phyloP scores from a whole-genome alignment of 2,113 vertebrate genomes.

The Phyllostomus hastatus region DNA sequence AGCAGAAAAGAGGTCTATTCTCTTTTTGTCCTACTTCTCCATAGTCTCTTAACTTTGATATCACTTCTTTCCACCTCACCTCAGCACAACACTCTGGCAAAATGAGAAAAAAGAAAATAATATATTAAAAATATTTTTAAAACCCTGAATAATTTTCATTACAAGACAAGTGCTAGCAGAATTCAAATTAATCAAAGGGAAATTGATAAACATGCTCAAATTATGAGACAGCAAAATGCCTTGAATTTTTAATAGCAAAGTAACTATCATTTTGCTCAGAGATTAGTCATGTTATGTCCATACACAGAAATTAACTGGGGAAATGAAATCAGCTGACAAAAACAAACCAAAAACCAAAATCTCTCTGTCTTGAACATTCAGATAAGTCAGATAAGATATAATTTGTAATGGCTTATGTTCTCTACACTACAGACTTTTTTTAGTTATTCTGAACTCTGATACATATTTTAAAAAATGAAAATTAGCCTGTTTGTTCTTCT shows the following conservation, averaged over 20 bases:
- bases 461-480: neutral
- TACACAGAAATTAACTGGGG: neutral
- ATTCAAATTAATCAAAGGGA: constrained; percentile 10
- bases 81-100: neutral
- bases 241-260: neutral
- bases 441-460: neutral
- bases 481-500: neutral
- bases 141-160: neutral
- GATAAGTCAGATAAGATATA: neutral
- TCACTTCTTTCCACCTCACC: neutral
- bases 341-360: neutral
- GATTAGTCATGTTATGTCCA: neutral
- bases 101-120: neutral
- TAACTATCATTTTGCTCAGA: neutral
- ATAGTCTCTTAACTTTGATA: neutral
- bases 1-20: neutral
- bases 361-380: neutral
- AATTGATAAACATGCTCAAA: neutral
- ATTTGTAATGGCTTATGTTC: neutral
- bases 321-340: neutral
- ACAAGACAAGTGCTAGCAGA: neutral
- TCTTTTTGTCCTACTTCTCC: neutral
- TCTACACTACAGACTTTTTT: neutral
- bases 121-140: neutral
- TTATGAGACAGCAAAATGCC: neutral